These are phyloP conservation scores for Calycopis cecrops DNA, from an alignment of 1,140 invertebrate species.

Conservation along the genomic window DNA sequence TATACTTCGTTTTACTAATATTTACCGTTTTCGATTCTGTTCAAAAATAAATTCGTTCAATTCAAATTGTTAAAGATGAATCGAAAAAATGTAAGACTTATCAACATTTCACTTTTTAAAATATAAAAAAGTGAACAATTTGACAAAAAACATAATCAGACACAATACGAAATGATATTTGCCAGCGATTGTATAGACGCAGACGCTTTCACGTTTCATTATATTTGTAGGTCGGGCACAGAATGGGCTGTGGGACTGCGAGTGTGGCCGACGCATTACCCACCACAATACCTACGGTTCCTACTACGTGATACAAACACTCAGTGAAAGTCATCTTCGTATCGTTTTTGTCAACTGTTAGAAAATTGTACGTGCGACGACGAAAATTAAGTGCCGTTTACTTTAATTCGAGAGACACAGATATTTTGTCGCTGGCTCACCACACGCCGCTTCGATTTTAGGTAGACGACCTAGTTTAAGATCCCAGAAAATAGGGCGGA, in stretches of 20 bases:
- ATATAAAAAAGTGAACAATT: background rate
- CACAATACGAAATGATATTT: slow-evolving; percentile 3
- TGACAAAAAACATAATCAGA: slow-evolving; percentile 5
- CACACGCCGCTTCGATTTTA: no score
- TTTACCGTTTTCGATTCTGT: no score
- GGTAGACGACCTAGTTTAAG: no score
- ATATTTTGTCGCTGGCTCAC: no score
- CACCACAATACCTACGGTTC: slow-evolving; percentile 20
- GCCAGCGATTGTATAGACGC: background rate
- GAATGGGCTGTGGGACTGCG: slow-evolving; percentile 16
- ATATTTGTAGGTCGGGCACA: slow-evolving; percentile 26
- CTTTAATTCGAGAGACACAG: background rate
- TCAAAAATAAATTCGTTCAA: no score
- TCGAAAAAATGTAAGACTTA: no score
- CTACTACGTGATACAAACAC: slow-evolving; percentile 23
- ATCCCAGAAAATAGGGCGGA: no score
- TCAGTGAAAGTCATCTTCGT: slow-evolving; percentile 30
- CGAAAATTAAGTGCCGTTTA: background rate
- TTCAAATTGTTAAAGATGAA: no score
- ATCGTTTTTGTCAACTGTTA: slow-evolving; percentile 25
- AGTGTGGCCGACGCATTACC: slow-evolving; percentile 23
- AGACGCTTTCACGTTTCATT: slow-evolving; percentile 23
- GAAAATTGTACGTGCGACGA: slow-evolving; percentile 1
- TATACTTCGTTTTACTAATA: no score
- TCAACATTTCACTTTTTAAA: background rate